Percentiles rank a stretch among this genome's conserved stretches.
These are phyloP conservation scores for Cheilosia grossa DNA, from an alignment of 2,888 invertebrate genomes.

Conservation along the genomic window DNA sequence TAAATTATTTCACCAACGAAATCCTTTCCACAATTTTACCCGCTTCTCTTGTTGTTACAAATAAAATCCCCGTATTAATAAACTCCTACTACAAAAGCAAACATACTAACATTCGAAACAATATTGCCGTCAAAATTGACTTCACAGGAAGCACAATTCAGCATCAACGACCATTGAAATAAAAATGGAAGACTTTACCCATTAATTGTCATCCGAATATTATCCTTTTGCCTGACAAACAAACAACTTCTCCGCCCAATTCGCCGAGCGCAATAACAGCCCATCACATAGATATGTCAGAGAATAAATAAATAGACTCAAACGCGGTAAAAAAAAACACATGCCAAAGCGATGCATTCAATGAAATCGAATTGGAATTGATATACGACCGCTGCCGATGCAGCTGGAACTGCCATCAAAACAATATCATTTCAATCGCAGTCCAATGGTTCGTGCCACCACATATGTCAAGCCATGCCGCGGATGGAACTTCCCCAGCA, in stretches of 20 bases:
- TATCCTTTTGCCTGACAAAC: conserved; percentile 44
- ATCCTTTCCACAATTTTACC: too few species aligned
- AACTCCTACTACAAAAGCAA: not conserved
- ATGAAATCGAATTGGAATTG: conserved; percentile 60
- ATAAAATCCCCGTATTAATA: too few species aligned
- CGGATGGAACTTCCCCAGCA: conserved; percentile 43
- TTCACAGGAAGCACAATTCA: not conserved
- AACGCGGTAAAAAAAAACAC: not conserved
- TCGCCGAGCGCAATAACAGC: conserved; percentile 33
- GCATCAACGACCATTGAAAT: not conserved
- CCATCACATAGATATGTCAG: conserved; percentile 9
- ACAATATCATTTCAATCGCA: conserved; percentile 74
- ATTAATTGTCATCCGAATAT: conserved; percentile 59
- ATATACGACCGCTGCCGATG: conserved; percentile 46
- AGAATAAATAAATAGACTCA: conserved; percentile 26
- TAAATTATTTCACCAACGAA: too few species aligned
- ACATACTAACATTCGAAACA: not conserved
- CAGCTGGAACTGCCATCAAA: conserved; percentile 61
- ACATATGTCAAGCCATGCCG: conserved; percentile 60
- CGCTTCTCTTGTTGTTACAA: too few species aligned
- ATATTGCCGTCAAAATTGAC: not conserved
- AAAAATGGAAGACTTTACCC: conserved; percentile 30
- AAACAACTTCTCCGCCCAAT: conserved; percentile 23
- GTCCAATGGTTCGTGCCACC: conserved; percentile 63
- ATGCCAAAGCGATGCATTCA: conserved; percentile 15